Conservation (phyloP, 2,888 invertebrate genomes). For the Autographa gamma region DNA sequence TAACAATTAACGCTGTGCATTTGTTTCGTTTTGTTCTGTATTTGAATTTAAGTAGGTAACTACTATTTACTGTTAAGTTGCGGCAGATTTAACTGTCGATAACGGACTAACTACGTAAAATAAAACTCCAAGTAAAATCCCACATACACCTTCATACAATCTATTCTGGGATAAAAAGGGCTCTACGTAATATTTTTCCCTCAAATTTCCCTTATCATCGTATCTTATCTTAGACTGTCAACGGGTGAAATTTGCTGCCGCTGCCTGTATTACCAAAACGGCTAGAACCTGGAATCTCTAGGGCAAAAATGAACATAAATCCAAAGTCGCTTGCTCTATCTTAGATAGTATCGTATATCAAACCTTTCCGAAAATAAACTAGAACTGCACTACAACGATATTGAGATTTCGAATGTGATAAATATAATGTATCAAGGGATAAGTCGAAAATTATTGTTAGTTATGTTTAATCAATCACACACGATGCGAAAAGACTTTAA, state of each 20-base stretch:
- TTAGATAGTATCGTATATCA: neutral
- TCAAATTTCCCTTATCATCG: neutral
- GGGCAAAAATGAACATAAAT: constrained; percentile 3
- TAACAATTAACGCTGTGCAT: neutral
- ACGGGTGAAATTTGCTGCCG: constrained; percentile 3
- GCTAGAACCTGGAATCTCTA: neutral
- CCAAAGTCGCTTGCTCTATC: neutral
- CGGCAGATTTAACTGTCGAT: too few species aligned
- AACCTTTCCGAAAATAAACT: neutral
- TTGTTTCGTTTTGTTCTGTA: neutral
- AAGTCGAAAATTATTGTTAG: too few species aligned
- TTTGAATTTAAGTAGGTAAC: neutral
- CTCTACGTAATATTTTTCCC: constrained; percentile 1
- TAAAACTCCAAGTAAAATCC: neutral
- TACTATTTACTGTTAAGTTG: too few species aligned
- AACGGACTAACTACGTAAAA: too few species aligned
- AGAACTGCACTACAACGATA: neutral
- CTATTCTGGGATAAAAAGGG: constrained; percentile 1
- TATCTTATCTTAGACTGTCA: constrained; percentile 4
- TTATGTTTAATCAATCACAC: too few species aligned
- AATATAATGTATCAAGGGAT: too few species aligned
- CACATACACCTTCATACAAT: neutral
- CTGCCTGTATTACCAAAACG: neutral
- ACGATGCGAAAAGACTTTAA: too few species aligned
- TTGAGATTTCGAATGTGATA: neutral